These are phyloP conservation scores for Craseonycteris thonglongyai DNA, from an alignment of 2,113 vertebrate genomes.

Conservation along the genomic window DNA sequence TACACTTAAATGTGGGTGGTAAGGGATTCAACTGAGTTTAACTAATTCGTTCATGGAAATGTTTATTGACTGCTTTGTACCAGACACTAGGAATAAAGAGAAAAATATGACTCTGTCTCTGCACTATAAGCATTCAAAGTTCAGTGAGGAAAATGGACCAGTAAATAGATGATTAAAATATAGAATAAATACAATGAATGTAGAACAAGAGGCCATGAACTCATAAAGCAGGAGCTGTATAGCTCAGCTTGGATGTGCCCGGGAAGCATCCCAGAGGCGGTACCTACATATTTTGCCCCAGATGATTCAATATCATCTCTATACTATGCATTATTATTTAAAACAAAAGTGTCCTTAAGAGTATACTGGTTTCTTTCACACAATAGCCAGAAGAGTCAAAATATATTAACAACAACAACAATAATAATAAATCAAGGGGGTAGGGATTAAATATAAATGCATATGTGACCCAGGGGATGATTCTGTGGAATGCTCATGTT, in stretches of 20 bases:
- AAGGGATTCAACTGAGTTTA: slow-evolving; percentile 26
- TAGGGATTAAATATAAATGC: not conserved
- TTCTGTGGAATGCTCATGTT: not conserved
- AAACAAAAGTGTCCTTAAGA: no score
- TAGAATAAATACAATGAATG: not conserved
- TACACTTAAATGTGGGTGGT: slow-evolving; percentile 39
- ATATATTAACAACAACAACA: not conserved
- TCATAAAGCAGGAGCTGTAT: not conserved
- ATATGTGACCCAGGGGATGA: not conserved
- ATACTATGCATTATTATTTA: no score
- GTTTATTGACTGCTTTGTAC: not conserved
- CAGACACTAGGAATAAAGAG: not conserved
- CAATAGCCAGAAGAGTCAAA: not conserved
- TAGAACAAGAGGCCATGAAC: not conserved
- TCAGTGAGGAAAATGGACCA: not conserved
- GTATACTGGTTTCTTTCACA: not conserved
- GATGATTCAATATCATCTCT: no score
- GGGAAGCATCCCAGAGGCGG: not conserved
- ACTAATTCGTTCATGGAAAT: not conserved
- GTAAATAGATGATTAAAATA: not conserved
- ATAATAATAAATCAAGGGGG: not conserved
- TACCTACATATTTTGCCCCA: not conserved
- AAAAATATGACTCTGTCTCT: not conserved
- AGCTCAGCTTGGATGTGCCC: not conserved
- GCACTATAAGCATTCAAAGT: not conserved